Percentiles rank a stretch among this genome's conserved stretches.
Conservation (phyloP, 2,888 invertebrate species). For the Mythimna pallens region DNA sequence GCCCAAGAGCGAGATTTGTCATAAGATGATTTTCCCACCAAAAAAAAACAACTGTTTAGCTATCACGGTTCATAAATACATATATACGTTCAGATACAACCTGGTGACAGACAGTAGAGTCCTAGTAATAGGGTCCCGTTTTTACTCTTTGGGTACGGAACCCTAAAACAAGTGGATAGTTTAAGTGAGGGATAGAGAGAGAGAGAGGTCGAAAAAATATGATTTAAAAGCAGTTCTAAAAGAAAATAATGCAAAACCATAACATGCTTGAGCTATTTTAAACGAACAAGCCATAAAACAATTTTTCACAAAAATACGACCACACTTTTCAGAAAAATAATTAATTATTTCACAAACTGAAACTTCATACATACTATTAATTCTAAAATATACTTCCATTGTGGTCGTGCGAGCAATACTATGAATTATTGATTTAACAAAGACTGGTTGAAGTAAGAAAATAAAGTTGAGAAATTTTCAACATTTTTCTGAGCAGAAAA, state of each 20-base stretch:
- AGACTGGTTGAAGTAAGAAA: constrained; percentile 38
- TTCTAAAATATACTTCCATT: constrained; percentile 49
- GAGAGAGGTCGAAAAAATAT: background rate
- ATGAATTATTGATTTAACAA: constrained; percentile 54
- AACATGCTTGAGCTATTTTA: no score
- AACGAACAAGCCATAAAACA: background rate
- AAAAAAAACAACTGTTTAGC: no score
- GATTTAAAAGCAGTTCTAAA: background rate
- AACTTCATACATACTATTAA: constrained; percentile 38
- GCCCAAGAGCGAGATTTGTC: no score
- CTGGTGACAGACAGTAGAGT: no score
- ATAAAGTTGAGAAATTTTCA: constrained; percentile 51
- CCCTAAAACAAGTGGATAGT: background rate
- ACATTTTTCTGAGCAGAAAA: constrained; percentile 51
- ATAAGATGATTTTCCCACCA: no score
- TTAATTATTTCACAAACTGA: constrained; percentile 20
- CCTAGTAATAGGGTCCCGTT: no score
- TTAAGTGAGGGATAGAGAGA: background rate
- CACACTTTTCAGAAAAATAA: background rate
- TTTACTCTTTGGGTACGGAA: no score
- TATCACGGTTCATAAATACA: background rate
- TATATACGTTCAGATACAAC: background rate
- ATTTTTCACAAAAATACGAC: background rate
- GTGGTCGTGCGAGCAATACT: constrained; percentile 36
- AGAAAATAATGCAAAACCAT: background rate